Percentiles rank a stretch among this genome's conserved stretches.
These are phyloP conservation scores for Eupithecia centaureata DNA, from an alignment of 2,888 invertebrate species.

Conservation along the genomic window DNA sequence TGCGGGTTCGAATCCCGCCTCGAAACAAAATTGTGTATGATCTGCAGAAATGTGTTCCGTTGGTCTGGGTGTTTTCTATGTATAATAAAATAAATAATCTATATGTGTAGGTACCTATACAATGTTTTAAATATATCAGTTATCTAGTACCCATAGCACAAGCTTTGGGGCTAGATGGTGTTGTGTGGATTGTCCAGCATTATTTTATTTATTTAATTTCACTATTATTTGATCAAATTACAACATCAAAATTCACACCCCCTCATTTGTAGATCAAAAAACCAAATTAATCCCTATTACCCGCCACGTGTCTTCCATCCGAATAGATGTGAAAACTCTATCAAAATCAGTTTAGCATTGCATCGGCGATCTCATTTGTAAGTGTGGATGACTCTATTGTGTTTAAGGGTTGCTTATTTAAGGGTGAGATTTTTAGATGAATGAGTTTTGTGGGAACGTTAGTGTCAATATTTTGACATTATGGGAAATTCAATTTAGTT, in stretches of 20 bases:
- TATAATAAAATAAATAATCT: too few relatives aligned
- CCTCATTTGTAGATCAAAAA: conserved; percentile 14
- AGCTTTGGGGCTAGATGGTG: too few relatives aligned
- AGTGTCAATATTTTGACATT: conserved; percentile 16
- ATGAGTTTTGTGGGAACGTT: conserved; percentile 28
- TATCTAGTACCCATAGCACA: too few relatives aligned
- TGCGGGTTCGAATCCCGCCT: too few relatives aligned
- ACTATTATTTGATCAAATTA: not conserved
- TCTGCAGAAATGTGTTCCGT: too few relatives aligned
- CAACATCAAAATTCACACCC: not conserved
- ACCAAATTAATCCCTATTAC: conserved; percentile 14
- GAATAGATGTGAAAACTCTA: conserved; percentile 39
- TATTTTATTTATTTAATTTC: not conserved
- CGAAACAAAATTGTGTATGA: too few relatives aligned
- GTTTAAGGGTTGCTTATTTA: conserved; percentile 11
- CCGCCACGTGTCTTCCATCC: conserved; percentile 26
- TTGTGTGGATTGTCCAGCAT: too few relatives aligned
- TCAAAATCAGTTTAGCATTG: conserved; percentile 42
- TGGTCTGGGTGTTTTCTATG: too few relatives aligned
- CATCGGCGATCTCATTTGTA: conserved; percentile 28
- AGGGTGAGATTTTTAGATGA: conserved; percentile 7
- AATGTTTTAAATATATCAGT: too few relatives aligned
- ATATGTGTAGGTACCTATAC: too few relatives aligned
- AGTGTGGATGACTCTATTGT: conserved; percentile 24
- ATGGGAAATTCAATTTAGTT: too few relatives aligned